Evolutionary conservation across 1,140 invertebrate genomes (phyloP), one percentile per base, ranked within the genome.

Genomic region (Thaumetopoea pityocampa): DNA sequence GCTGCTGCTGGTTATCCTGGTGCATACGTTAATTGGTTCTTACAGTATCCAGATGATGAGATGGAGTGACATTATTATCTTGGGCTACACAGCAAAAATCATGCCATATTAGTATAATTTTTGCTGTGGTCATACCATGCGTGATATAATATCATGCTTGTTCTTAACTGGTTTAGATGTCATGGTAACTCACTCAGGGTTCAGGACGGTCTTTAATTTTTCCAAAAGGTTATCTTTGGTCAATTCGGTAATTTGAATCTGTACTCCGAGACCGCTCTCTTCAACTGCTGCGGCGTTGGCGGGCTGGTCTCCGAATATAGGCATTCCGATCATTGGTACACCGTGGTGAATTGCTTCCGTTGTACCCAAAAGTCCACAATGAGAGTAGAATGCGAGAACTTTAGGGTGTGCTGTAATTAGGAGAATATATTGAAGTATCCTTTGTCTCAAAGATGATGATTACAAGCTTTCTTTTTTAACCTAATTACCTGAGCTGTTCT

Each of bases 301-400:
- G 14, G 88, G 87, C 62, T 91, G 91, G 65, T 94, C 92, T 4
- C 88, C 91, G 48, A 90, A 90, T 42, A 94, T 77, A n/a, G 93
- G 93, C 56, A 94, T 89, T 9, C 88, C 87, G 1, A 95, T 69
- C 32, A 93, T 86, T 0, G 93, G 93, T 2, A 94, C 90, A 3
- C 89, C 92, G 56, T 89, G 91, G 44, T 92, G 87, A 11, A 92
- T 86, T 2, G 92, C 89, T 68, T 95, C 93, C 14, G 91, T 91
- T 2, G 88, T 89, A 9, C 93, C 90, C 66, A 93, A 84, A 7
- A 92, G 84, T 0, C 93, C 93, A 18, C 90, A 91, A 52, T 96
- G 93, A 0, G 91, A 90, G 52, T 92, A 90, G 42, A 94, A 94
- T 0, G 88, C 88, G 42, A 86, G 85, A 0, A 90, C 86, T 56